Base-by-base conservation (phyloP, 2,888 invertebrate genomes). In the Tridacna crocea region DNA sequence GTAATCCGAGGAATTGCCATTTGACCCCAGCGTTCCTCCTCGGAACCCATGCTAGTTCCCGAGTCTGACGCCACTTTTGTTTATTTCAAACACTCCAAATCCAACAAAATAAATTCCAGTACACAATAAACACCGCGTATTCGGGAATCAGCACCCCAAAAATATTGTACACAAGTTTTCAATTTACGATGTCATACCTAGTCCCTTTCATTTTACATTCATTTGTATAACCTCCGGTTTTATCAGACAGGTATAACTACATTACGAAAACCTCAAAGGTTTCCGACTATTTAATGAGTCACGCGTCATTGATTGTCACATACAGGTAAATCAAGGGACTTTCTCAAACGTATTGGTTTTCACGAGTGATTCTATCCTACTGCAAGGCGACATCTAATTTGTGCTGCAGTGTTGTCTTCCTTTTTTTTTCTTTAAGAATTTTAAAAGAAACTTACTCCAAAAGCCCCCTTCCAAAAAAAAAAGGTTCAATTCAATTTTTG, bases 1-100 rank as follows among this genome's bases (percentile, higher is more conserved):
- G 84, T 88, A 26, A 89, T 81, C 46, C 89, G 83, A 13, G 90
- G 90, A 24, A 90, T 89, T 60, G 87, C 78, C 73, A 84, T 80
- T 75, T 89, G 89, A 27, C 86, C 86, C 86, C 86, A 86, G 72
- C 82, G 68, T 76, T 86, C 86, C 82, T 86, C 86, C 79, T 86
- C 86, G 48, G 86, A 86, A 63, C 86, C 86, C 82, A 86, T 83
- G 73, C 82, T 81, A 46, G 86, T 86, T 55, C 86, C 86, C 47
- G 83, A 84, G 82, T 86, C 86, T 13, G 86, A 86, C 82, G 86
- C 86, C 86, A 86, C 80, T 55, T 77, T 86, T 83, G 76, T 51
- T 75, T 66, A 47, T 77, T 77, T 68, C 22, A 13, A 13, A 51
- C 48, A 51, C 70, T 51, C 51, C 2, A 26, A 70, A 19, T 46